Evolutionary conservation across 2,797 vertebrate species (phyloP).

Genomic region (Orestias chungarensis): DNA sequence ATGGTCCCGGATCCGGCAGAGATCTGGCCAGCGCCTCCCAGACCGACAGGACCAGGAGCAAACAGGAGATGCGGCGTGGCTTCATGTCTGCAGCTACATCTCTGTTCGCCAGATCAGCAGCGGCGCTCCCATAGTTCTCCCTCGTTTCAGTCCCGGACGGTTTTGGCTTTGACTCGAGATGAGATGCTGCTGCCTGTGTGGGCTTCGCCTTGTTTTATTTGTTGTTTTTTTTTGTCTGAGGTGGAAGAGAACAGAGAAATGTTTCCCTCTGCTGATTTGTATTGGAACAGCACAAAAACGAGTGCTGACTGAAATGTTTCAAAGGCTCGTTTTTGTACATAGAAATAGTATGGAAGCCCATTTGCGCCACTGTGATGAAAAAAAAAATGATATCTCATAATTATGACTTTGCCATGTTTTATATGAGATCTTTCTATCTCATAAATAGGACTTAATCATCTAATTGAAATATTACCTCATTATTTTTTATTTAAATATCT

Average conservation of each 20-base stretch:
- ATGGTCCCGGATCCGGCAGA: conserved; percentile 70
- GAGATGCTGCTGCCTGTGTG: conserved; percentile 52
- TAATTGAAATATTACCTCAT: too few species aligned
- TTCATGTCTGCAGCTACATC: conserved; percentile 79
- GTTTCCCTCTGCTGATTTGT: conserved; percentile 55
- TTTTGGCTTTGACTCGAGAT: conserved; percentile 18
- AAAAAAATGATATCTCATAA: too few species aligned
- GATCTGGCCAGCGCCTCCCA: conserved; percentile 72
- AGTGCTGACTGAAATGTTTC: not conserved
- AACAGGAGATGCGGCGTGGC: conserved; percentile 59
- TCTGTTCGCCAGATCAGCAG: conserved; percentile 49
- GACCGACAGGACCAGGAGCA: conserved; percentile 68
- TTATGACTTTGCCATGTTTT: too few species aligned
- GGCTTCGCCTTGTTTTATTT: conserved; percentile 71
- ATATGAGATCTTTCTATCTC: too few species aligned
- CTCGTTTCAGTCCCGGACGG: conserved; percentile 2
- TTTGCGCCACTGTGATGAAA: too few species aligned
- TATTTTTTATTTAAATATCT: too few species aligned
- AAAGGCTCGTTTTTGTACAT: not conserved
- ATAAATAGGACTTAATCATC: too few species aligned
- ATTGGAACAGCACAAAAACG: conserved; percentile 33
- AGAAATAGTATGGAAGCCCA: too few species aligned
- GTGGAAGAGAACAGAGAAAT: conserved; percentile 14
- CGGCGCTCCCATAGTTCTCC: not conserved
- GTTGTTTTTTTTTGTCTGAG: conserved; percentile 74